Evolutionary conservation across 2,797 vertebrate species (phyloP).

Genomic region (Tangara arthus): DNA sequence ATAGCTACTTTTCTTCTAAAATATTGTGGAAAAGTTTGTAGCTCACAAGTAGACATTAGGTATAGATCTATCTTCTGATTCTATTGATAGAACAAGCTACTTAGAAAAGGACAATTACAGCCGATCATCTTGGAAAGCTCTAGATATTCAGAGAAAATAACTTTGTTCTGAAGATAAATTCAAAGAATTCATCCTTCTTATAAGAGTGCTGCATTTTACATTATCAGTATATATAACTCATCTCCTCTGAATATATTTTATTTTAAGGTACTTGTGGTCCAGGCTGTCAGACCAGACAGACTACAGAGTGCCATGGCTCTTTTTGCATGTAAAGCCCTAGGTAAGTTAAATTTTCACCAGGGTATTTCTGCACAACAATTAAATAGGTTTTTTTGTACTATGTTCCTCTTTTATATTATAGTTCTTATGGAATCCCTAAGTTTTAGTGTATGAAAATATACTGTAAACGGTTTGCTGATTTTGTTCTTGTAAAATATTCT

Average conservation of each 20-base stretch:
- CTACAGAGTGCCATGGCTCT: conserved; percentile 90
- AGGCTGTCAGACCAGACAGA: conserved; percentile 89
- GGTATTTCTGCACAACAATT: not conserved
- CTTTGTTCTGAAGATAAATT: not conserved
- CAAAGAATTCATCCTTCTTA: not conserved
- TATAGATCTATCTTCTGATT: not conserved
- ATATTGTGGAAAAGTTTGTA: not conserved
- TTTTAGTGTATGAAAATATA: not conserved
- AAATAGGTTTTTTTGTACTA: not conserved
- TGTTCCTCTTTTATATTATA: not conserved
- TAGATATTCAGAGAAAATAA: not conserved
- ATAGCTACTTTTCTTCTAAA: not conserved
- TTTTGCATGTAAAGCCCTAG: conserved; percentile 86
- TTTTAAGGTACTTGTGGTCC: conserved; percentile 87
- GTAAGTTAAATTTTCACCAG: conserved; percentile 73
- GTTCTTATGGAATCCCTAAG: not conserved
- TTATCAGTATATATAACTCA: not conserved
- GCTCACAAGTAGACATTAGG: not conserved
- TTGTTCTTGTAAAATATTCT: not conserved
- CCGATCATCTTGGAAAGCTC: not conserved
- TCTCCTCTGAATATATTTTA: not conserved
- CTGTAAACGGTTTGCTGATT: not conserved
- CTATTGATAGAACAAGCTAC: not conserved
- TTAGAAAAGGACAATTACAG: not conserved
- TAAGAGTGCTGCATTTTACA: not conserved